These are phyloP conservation scores for Eulimnadia texana DNA, from an alignment of 1,140 invertebrate genomes.

Conservation along the genomic window DNA sequence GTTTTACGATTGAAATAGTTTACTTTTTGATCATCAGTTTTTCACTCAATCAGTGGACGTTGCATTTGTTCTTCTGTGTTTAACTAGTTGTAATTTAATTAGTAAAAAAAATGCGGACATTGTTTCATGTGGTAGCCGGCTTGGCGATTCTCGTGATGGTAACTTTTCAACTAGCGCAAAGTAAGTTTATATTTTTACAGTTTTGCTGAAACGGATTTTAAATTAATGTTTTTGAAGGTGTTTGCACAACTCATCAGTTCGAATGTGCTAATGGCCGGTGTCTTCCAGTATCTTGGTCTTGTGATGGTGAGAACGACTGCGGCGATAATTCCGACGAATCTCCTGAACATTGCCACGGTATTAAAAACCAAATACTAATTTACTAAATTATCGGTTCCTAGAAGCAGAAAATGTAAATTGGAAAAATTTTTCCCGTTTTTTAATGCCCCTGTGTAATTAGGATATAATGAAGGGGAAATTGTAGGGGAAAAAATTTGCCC, in stretches of 20 bases:
- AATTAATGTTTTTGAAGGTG: background rate
- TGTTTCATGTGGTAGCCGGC: background rate
- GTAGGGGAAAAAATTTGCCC: too few relatives aligned
- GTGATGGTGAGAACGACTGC: conserved; percentile 27
- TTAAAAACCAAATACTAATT: background rate
- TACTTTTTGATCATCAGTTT: too few relatives aligned
- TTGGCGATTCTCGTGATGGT: background rate
- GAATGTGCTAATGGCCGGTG: conserved; percentile 41
- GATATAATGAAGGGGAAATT: background rate
- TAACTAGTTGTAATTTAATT: too few relatives aligned
- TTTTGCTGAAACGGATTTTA: background rate
- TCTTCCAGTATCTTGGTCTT: conserved; percentile 29
- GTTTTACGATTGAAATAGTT: too few relatives aligned
- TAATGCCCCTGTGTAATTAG: background rate
- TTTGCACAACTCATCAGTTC: conserved; percentile 22
- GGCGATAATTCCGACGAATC: conserved; percentile 26
- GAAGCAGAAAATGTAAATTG: background rate
- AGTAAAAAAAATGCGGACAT: background rate
- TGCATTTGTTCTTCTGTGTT: too few relatives aligned
- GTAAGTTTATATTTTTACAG: background rate
- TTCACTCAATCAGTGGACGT: too few relatives aligned
- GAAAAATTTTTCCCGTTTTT: background rate
- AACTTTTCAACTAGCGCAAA: background rate
- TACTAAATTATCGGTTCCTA: background rate
- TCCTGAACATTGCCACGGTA: background rate